Percentiles rank a stretch among this genome's conserved stretches.
Evolutionary conservation across 2,797 vertebrate species (phyloP).

Genomic region (Artibeus lituratus): DNA sequence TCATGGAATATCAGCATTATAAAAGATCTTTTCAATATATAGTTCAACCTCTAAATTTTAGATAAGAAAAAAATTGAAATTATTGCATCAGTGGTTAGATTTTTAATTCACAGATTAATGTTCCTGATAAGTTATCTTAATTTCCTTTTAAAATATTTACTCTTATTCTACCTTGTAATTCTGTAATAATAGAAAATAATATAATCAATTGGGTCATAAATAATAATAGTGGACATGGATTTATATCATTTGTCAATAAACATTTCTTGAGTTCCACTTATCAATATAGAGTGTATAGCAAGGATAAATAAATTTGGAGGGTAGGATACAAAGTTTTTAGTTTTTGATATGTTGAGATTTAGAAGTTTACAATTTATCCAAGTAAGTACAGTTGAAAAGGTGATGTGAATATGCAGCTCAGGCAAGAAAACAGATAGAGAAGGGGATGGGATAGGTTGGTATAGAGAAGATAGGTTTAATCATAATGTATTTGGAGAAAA

Average conservation of each 20-base stretch:
- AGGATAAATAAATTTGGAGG: neutral
- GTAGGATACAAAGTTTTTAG: neutral
- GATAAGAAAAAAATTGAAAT: neutral
- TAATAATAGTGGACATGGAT: neutral
- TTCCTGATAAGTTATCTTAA: neutral
- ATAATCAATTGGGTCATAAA: neutral
- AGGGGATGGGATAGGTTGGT: neutral
- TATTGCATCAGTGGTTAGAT: neutral
- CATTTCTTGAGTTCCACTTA: neutral
- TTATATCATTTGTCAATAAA: constrained; percentile 18
- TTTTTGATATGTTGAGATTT: neutral
- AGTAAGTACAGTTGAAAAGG: neutral
- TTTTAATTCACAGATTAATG: neutral
- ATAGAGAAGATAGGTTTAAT: neutral
- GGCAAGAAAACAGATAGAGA: neutral
- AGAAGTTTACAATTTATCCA: neutral
- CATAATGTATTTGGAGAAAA: neutral
- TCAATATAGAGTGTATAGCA: neutral
- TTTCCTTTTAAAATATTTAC: neutral
- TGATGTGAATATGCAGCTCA: neutral
- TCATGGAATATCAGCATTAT: neutral
- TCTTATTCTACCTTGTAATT: neutral
- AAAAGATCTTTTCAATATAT: neutral
- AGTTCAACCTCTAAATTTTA: neutral
- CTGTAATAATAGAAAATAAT: neutral